A percentile compares a stretch with the other conserved stretches of the same genome.
Conservation (phyloP, 1,140 invertebrate genomes). For the Tribolium castaneum region DNA sequence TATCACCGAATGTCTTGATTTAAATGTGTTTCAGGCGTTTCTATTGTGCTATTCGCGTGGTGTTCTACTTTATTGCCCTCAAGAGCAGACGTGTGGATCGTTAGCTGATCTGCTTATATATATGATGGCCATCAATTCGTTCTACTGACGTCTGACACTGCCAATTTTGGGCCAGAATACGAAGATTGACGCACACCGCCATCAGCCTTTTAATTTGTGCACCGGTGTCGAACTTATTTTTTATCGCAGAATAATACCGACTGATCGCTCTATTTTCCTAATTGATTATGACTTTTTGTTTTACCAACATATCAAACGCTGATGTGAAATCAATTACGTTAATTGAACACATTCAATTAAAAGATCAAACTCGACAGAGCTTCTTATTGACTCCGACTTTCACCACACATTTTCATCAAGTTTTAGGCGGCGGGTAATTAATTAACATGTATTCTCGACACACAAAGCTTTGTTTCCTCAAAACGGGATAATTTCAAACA, state of each 20-base stretch:
- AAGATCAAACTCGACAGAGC: not conserved
- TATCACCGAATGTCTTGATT: conserved; percentile 34
- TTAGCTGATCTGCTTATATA: conserved; percentile 35
- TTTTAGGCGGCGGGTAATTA: conserved; percentile 13
- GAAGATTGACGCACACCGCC: conserved; percentile 9
- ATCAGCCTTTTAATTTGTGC: conserved; percentile 12
- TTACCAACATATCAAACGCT: not conserved
- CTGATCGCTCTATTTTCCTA: not conserved
- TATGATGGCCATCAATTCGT: conserved; percentile 32
- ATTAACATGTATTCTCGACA: conserved; percentile 3
- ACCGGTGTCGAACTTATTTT: conserved; percentile 1
- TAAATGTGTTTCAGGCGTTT: conserved; percentile 35
- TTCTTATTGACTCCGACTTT: not conserved
- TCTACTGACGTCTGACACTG: conserved; percentile 28
- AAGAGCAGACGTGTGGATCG: conserved; percentile 32
- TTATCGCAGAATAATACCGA: not conserved
- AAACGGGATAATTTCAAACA: not conserved
- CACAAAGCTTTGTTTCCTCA: not conserved
- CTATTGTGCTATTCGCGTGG: conserved; percentile 33
- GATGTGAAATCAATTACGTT: conserved; percentile 5
- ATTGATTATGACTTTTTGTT: conserved; percentile 2
- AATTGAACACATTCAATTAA: conserved; percentile 1
- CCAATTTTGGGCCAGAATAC: conserved; percentile 29
- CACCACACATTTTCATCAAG: conserved; percentile 1
- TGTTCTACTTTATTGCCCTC: conserved; percentile 35